Base-by-base conservation (phyloP, 2,113 vertebrate genomes). In the Phylloscopus trochiloides region DNA sequence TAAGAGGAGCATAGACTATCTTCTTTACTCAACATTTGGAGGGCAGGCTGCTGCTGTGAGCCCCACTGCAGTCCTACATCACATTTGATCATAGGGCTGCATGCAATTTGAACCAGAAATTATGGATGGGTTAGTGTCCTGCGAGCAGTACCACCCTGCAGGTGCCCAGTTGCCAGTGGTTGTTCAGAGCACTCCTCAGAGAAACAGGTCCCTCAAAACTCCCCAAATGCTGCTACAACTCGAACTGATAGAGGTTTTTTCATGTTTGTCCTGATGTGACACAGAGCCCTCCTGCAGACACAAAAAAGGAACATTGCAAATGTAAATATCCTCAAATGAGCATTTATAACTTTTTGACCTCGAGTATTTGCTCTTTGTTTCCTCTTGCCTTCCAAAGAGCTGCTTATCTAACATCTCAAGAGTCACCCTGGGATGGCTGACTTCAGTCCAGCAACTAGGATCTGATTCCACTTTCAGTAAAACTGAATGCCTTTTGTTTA, bases 341-440 rank as follows among this genome's bases (percentile, higher is more conserved):
- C 62, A 72, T 87, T 89, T 82, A 70, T 91, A 83, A 82, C 79
- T 95, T 92, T 94, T 65, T 90, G 80, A 92, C 88, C 88, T 87
- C 36, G 43, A 29, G 29, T 96, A 63, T 92, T 95, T 96, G 94
- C 51, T 70, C 32, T 82, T 62, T 92, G 29, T 92, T 97, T 94
- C 72, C 32, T 94, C 55, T 95, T 95, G 82, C 51, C 26, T 72
- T 91, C 73, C 91, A 87, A 95, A 92, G 17, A 78, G 14, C 10
- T 75, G 71, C 61, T 95, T 95, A 97, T 95, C 85, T 95, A 94
- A 90, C 61, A 92, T 94, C 52, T 97, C 80, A 92, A 68, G 93
- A 91, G 68, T 82, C 93, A 92, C 67, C 62, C 86, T 79, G 81
- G 61, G 87, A 79, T 58, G 55, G 74, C 40, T 92, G 83, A 93